Conservation (phyloP, 2,113 vertebrate species). For the Daboia siamensis region DNA sequence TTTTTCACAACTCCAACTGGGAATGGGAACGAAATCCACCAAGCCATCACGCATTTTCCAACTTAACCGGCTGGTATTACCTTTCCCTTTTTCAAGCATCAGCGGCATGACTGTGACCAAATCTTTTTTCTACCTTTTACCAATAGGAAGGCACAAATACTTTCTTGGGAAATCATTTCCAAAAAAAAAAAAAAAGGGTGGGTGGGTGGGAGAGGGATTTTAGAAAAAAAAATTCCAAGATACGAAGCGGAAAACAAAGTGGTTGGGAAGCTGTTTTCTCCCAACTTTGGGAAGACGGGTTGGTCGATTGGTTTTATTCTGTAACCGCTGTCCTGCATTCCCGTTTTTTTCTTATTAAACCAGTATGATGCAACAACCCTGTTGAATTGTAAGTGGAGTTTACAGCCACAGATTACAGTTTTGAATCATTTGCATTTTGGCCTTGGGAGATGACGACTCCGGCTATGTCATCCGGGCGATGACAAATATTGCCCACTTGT, state of each 20-base stretch:
- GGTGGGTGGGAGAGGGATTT: conserved; percentile 31
- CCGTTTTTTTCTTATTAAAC: background rate
- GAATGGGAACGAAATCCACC: conserved; percentile 34
- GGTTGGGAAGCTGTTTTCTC: conserved; percentile 28
- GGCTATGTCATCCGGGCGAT: background rate
- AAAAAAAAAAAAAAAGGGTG: background rate
- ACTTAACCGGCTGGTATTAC: conserved; percentile 74
- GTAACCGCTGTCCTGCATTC: background rate
- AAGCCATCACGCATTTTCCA: conserved; percentile 67
- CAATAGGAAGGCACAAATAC: conserved; percentile 71
- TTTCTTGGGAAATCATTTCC: conserved; percentile 55
- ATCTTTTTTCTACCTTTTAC: conserved; percentile 79
- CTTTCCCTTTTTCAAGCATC: conserved; percentile 74
- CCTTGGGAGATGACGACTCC: conserved; percentile 18
- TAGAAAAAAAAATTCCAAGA: conserved; percentile 43
- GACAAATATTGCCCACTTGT: conserved; percentile 1
- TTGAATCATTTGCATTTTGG: conserved; percentile 42
- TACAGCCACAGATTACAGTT: background rate
- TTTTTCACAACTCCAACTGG: conserved; percentile 41
- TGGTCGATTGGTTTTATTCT: conserved; percentile 9
- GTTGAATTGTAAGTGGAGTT: background rate
- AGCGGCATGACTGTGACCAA: conserved; percentile 92
- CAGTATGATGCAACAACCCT: conserved; percentile 19
- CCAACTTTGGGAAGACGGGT: background rate
- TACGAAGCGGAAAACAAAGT: conserved; percentile 34